Base-by-base conservation (phyloP, 2,797 vertebrate genomes). In the Ctenosaura bakeri region DNA sequence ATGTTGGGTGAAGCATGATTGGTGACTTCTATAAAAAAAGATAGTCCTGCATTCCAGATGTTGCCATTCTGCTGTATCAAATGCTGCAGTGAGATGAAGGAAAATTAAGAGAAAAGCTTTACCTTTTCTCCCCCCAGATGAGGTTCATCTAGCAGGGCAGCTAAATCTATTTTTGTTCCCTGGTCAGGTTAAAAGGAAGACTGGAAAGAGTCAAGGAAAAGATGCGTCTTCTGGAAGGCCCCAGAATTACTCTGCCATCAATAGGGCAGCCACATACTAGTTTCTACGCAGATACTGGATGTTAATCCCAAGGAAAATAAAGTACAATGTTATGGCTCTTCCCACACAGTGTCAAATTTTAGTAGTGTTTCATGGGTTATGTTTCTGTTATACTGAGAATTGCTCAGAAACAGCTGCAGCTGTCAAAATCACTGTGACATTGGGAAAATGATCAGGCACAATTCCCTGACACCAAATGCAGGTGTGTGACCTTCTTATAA, bases 311-410 rank as follows among this genome's bases (percentile, higher is more conserved):
- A 82, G 32, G 66, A 87, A 38, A 82, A 14, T 62, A 86, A 64
- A 54, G 22, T 52, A 54, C 13, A 81, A 81, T 59, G 38, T 32
- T 46, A 76, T 2, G 10, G 78, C 35, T 85, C 52, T 59, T 71
- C 89, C 35, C 76, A 59, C 22, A 76, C 73, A 85, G 52, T 71
- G n/a, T 42, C 52, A 66, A 86, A 86, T 86, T 62, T 90, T 82
- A 76, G 86, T 62, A 86, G 54, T 16, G 38, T 26, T 22, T 54
- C 29, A 73, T 74, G 38, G 42, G 54, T 82, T 83, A 6, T 50
- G 32, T 82, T 64, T 86, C 66, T 29, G 64, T 82, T 74, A 82
- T 82, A 86, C 54, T 81, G 78, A 62, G 69, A 73, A 62, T 35
- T 76, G 54, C 78, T 86, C 78, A 52, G 66, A 82, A 90, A 81